Percentiles rank a stretch among this genome's conserved stretches.
Evolutionary conservation across 2,113 vertebrate species (phyloP).

Genomic region (Zosterops borbonicus): DNA sequence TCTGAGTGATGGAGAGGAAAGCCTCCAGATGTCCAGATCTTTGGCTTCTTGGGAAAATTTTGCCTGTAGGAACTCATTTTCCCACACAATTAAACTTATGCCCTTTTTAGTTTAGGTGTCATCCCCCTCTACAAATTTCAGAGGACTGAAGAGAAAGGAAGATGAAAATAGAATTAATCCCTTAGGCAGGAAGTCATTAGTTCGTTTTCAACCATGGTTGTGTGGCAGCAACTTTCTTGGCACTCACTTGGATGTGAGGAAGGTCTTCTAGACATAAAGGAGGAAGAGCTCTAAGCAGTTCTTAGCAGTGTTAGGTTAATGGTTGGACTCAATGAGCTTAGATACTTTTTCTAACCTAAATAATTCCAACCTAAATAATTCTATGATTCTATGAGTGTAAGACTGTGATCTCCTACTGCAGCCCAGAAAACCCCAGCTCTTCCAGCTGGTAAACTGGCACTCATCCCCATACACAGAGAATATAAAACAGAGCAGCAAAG

Average conservation of each 20-base stretch:
- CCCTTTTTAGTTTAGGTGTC: not conserved
- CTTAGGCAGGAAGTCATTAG: not conserved
- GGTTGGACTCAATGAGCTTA: not conserved
- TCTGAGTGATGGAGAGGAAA: not conserved
- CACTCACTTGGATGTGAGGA: not conserved
- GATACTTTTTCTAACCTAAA: not conserved
- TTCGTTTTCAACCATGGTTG: not conserved
- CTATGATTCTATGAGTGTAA: not conserved
- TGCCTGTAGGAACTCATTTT: not conserved
- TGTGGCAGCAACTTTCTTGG: not conserved
- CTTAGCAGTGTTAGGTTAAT: not conserved
- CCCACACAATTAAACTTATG: not conserved
- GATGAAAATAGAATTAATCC: not conserved
- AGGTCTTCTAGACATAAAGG: not conserved
- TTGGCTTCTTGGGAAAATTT: not conserved
- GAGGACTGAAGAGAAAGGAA: not conserved
- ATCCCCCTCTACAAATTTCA: not conserved
- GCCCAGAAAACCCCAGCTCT: not conserved
- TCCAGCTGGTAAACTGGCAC: not conserved
- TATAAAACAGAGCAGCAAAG: not conserved
- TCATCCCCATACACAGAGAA: rapidly evolving
- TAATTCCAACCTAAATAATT: not conserved
- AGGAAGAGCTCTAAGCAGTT: not conserved
- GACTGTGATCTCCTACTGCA: not conserved
- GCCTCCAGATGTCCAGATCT: not conserved